These are phyloP conservation scores for Microtus montanus DNA, from an alignment of 2,113 vertebrate species.

Conservation along the genomic window DNA sequence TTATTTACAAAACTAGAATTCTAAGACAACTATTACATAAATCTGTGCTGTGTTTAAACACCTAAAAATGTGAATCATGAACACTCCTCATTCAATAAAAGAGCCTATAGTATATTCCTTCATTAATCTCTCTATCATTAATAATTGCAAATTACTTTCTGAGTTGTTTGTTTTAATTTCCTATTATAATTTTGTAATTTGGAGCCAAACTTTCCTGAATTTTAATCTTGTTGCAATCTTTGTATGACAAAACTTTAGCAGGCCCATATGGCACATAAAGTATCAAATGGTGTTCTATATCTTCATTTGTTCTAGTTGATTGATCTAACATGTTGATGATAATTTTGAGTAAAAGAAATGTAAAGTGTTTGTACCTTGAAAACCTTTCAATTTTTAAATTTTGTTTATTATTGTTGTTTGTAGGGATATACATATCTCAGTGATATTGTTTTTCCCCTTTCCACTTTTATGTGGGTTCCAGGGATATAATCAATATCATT, in stretches of 20 bases:
- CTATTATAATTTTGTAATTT: not conserved
- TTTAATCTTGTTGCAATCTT: not conserved
- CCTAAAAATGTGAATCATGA: not conserved
- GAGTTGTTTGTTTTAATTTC: conserved; percentile 31
- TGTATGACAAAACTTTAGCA: not conserved
- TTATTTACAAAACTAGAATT: not conserved
- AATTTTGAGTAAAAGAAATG: not conserved
- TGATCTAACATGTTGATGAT: not conserved
- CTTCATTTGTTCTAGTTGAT: not conserved
- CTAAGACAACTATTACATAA: not conserved
- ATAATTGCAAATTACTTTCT: not conserved
- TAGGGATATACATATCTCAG: not conserved
- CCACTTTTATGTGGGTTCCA: not conserved
- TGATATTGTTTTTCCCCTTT: not conserved
- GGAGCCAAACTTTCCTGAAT: not conserved
- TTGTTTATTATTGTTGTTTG: not conserved
- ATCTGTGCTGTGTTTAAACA: not conserved
- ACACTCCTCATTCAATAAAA: not conserved
- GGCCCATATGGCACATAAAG: not conserved
- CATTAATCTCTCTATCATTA: conserved; percentile 17
- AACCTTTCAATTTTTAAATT: not conserved
- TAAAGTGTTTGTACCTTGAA: not conserved
- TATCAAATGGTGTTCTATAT: not conserved
- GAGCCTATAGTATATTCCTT: not conserved
- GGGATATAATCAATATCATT: too few relatives aligned